A percentile compares a stretch with the other conserved stretches of the same genome.
These are phyloP conservation scores for Sycon ciliatum DNA, from an alignment of 37 sponge, comb jelly and placozoan genomes.

Conservation along the genomic window DNA sequence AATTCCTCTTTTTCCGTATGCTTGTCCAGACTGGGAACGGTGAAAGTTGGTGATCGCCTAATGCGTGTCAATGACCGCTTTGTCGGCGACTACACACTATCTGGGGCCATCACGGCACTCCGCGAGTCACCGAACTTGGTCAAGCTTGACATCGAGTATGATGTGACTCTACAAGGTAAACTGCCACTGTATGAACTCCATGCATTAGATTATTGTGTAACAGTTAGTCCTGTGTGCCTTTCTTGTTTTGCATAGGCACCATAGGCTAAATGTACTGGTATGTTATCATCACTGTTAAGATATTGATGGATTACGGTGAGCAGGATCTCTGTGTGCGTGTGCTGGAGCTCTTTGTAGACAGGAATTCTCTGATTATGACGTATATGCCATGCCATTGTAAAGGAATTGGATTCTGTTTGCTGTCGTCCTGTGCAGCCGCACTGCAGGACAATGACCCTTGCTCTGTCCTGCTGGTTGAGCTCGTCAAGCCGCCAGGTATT, in stretches of 20 bases:
- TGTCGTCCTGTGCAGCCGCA: background rate
- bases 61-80: conserved; percentile 47
- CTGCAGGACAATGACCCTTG: conserved; percentile 10
- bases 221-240: too few species aligned
- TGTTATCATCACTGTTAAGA: too few species aligned
- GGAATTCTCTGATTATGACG: too few species aligned
- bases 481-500: conserved; percentile 54
- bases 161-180: conserved; percentile 63
- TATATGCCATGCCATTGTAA: too few species aligned
- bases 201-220: too few species aligned
- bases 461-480: conserved; percentile 53
- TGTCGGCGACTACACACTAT: conserved; percentile 38
- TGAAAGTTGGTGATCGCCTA: conserved; percentile 65
- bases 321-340: too few species aligned
- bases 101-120: conserved; percentile 40
- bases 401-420: background rate
- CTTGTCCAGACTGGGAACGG: conserved; percentile 46
- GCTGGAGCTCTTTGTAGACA: too few species aligned
- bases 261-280: too few species aligned
- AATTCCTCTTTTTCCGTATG: too few species aligned
- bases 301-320: too few species aligned
- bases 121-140: conserved; percentile 22
- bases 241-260: too few species aligned
- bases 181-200: too few species aligned
- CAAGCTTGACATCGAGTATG: conserved; percentile 67